A percentile compares a stretch with the other conserved stretches of the same genome.
These are phyloP conservation scores for Ictidomys tridecemlineatus DNA, from an alignment of 2,113 vertebrate species.

Conservation along the genomic window DNA sequence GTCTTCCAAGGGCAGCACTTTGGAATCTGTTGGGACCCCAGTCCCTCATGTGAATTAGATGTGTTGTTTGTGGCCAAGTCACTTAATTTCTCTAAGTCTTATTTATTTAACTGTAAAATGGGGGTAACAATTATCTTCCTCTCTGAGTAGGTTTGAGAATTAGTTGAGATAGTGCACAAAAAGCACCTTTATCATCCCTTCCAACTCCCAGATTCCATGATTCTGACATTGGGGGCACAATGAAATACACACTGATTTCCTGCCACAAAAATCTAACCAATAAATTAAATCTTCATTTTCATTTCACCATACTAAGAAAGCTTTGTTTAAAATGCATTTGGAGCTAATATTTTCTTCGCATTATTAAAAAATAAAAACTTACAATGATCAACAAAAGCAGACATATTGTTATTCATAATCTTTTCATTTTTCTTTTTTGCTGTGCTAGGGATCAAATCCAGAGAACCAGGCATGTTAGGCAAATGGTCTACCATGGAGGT, in stretches of 20 bases:
- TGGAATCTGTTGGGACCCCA: not conserved
- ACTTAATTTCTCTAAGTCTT: not conserved
- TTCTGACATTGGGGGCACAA: not conserved
- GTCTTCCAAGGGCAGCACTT: not conserved
- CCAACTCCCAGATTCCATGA: not conserved
- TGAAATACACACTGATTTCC: not conserved
- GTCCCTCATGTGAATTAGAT: not conserved
- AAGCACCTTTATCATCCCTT: not conserved
- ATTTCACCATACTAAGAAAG: slow-evolving; percentile 22
- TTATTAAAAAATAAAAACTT: not conserved
- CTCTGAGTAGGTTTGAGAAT: not conserved
- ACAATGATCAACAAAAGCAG: not conserved
- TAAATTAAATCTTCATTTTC: slow-evolving; percentile 32
- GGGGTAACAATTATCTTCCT: not conserved
- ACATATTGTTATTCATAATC: not conserved
- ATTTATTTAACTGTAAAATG: slow-evolving; percentile 11
- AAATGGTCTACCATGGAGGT: not conserved
- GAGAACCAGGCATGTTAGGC: fast-evolving
- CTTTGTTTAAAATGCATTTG: slow-evolving; percentile 51
- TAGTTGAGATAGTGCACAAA: not conserved
- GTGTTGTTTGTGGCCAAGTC: not conserved
- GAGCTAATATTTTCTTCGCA: not conserved
- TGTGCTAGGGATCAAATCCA: not conserved
- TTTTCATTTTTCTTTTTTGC: not conserved
- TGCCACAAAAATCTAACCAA: not conserved